phyloP scores from a whole-genome alignment of 2,797 vertebrate genomes.

The Arnoldichthys spilopterus region DNA sequence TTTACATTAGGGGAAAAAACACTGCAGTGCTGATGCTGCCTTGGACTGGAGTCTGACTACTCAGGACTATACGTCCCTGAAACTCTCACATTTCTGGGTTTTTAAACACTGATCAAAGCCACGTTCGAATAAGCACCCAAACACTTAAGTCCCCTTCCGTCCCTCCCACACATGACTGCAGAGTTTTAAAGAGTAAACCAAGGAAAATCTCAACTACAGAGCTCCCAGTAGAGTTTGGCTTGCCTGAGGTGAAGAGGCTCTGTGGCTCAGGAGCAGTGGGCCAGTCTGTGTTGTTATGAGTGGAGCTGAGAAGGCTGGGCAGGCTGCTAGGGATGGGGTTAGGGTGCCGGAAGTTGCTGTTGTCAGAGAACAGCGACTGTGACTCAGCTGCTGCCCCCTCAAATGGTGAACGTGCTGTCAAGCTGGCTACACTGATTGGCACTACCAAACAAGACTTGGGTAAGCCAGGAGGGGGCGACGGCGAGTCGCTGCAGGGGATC shows the following conservation, averaged over 20 bases:
- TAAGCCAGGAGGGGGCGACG: conserved; percentile 95
- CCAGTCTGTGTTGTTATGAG: conserved; percentile 92
- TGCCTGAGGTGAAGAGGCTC: conserved; percentile 97
- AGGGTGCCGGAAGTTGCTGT: conserved; percentile 95
- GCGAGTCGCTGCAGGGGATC: conserved; percentile 92
- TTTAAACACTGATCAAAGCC: not conserved
- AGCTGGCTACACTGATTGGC: conserved; percentile 91
- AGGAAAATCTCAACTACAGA: not conserved
- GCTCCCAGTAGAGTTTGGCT: not conserved
- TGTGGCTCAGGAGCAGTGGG: conserved; percentile 97
- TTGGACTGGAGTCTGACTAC: not conserved
- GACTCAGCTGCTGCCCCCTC: conserved; percentile 95
- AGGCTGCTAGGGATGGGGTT: conserved; percentile 95
- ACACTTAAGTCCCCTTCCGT: too few relatives aligned
- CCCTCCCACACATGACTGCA: too few relatives aligned
- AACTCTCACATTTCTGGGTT: not conserved
- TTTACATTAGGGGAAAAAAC: not conserved
- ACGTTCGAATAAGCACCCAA: not conserved
- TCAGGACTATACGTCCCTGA: not conserved
- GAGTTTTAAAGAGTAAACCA: too few relatives aligned
- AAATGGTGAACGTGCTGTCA: conserved; percentile 92
- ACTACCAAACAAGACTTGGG: conserved; percentile 90
- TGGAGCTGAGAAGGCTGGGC: conserved; percentile 89
- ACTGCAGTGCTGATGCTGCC: too few relatives aligned
- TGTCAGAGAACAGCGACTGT: conserved; percentile 97